Conservation (phyloP, 2,113 vertebrate species). For the Antechinus flavipes region DNA sequence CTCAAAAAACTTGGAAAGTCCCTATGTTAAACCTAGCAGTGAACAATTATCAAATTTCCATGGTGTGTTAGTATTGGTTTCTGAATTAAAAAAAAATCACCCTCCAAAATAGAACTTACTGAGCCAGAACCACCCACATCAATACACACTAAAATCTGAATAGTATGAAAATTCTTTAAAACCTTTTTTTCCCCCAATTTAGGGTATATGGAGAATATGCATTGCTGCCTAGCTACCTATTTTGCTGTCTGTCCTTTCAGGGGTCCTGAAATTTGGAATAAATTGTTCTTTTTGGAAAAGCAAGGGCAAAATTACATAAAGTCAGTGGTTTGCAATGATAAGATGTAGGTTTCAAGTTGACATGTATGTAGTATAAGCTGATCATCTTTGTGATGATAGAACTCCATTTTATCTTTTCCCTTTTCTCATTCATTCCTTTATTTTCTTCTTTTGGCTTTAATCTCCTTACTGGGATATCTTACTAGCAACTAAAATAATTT, state of each 20-base stretch:
- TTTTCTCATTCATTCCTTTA: neutral
- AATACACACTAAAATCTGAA: constrained; percentile 61
- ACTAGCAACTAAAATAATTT: neutral
- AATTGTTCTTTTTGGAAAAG: constrained; percentile 54
- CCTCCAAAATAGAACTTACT: constrained; percentile 64
- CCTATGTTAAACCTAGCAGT: neutral
- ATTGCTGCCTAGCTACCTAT: constrained; percentile 40
- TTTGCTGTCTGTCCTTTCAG: constrained; percentile 37
- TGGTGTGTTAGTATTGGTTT: neutral
- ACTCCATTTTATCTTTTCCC: neutral
- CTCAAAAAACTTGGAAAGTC: neutral
- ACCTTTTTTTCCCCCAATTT: constrained; percentile 18
- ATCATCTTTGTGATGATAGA: constrained; percentile 37
- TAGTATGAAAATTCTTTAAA: constrained; percentile 73
- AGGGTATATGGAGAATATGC: constrained; percentile 45
- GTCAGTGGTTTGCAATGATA: neutral
- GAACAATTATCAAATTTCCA: neutral
- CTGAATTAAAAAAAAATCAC: neutral
- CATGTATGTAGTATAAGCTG: neutral
- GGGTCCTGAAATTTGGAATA: constrained; percentile 38
- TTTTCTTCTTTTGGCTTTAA: neutral
- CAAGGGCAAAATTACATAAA: neutral
- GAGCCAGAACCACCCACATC: constrained; percentile 65
- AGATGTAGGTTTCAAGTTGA: neutral
- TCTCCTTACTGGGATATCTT: neutral